phyloP scores from a whole-genome alignment of 2,797 vertebrate genomes.

The Alcedo quadribrachys region DNA sequence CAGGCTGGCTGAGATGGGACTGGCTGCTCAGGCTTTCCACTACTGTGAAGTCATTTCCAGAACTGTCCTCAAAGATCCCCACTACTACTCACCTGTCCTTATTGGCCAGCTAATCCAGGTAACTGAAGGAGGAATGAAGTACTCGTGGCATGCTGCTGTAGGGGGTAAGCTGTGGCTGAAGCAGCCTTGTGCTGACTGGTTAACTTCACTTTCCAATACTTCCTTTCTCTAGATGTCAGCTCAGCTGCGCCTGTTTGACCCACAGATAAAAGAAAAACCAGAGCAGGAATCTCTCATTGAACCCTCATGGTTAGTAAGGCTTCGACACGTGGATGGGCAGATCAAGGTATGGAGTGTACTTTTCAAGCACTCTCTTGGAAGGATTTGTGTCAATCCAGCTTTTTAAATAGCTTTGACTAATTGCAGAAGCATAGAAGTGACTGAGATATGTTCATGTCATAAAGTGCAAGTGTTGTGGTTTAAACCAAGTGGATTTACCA shows the following conservation, averaged over 20 bases:
- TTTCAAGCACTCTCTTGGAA: not conserved
- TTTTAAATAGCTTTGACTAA: not conserved
- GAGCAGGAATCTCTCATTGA: constrained; percentile 91
- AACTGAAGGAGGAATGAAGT: not conserved
- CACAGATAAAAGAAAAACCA: constrained; percentile 93
- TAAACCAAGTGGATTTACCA: not conserved
- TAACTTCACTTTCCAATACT: not conserved
- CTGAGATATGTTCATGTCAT: not conserved
- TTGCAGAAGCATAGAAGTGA: not conserved
- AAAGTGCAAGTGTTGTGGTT: not conserved
- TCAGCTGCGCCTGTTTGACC: constrained; percentile 92
- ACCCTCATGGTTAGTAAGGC: constrained; percentile 88
- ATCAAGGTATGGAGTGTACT: constrained; percentile 81
- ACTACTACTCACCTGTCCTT: constrained; percentile 86
- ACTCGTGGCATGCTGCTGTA: not conserved
- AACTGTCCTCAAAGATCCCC: constrained; percentile 83
- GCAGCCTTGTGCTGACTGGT: not conserved
- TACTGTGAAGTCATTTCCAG: constrained; percentile 95
- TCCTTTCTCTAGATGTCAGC: constrained; percentile 84
- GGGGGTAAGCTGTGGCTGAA: not conserved
- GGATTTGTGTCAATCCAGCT: not conserved
- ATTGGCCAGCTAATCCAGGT: constrained; percentile 93
- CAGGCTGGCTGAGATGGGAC: constrained; percentile 91
- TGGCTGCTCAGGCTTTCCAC: constrained; percentile 94
- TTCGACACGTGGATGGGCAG: constrained; percentile 85